phyloP scores from a whole-genome alignment of 2,797 vertebrate genomes.

The Periparus ater region DNA sequence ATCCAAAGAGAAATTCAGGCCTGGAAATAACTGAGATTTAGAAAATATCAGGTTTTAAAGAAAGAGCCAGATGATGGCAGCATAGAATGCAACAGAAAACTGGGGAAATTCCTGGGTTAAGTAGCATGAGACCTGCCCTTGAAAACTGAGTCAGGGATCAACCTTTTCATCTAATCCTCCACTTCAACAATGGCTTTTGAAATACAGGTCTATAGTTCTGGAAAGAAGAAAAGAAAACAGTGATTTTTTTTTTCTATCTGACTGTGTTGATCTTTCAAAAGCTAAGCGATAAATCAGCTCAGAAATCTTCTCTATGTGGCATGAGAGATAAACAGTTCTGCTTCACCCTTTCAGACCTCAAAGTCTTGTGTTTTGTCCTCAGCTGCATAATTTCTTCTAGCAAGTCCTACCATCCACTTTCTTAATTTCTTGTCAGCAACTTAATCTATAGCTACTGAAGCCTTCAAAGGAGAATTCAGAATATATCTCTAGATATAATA shows the following conservation, averaged over 20 bases:
- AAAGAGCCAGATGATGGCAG: constrained; percentile 73
- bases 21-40: background rate
- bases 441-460: background rate
- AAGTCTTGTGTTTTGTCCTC: background rate
- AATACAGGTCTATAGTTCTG: background rate
- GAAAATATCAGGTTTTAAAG: constrained; percentile 14
- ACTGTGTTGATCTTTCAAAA: constrained; percentile 14
- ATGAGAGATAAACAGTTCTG: background rate
- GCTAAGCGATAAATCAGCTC: constrained; percentile 3
- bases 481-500: background rate
- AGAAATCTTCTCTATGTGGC: background rate
- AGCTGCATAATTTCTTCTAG: background rate
- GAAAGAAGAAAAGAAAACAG: background rate
- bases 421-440: background rate
- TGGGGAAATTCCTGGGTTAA: background rate
- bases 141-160: constrained; percentile 16
- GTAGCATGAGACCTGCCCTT: constrained; percentile 1
- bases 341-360: background rate
- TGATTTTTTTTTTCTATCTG: background rate
- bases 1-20: background rate
- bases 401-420: background rate
- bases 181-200: background rate
- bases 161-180: background rate
- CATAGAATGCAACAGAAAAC: constrained; percentile 62
- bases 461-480: background rate